Evolutionary conservation across 2,113 vertebrate genomes (phyloP).

Genomic region (Microtus ochrogaster): DNA sequence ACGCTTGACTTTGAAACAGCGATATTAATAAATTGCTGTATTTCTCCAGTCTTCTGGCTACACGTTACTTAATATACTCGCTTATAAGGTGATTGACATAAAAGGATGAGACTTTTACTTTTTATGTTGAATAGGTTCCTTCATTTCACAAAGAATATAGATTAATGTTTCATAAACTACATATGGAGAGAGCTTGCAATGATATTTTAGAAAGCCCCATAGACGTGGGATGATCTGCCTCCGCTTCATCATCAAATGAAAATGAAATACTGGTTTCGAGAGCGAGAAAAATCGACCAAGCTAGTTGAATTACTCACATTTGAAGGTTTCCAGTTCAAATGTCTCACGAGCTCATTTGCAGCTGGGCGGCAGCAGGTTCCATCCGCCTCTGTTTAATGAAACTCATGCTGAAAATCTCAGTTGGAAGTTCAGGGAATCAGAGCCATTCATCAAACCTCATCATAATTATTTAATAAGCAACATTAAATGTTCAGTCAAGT

Average conservation of each 20-base stretch:
- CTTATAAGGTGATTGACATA: slow-evolving; percentile 42
- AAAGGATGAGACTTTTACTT: slow-evolving; percentile 61
- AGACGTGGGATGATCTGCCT: slow-evolving; percentile 71
- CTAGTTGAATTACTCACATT: slow-evolving; percentile 85
- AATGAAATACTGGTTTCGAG: slow-evolving; percentile 83
- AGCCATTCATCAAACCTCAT: slow-evolving; percentile 83
- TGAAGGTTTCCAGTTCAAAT: slow-evolving; percentile 82
- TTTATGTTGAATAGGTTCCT: slow-evolving; percentile 63
- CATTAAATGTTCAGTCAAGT: slow-evolving; percentile 86
- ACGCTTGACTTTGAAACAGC: neutral
- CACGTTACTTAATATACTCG: slow-evolving; percentile 2
- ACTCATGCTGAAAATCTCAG: slow-evolving; percentile 87
- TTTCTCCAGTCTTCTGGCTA: neutral
- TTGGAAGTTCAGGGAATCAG: slow-evolving; percentile 86
- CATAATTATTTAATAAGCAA: slow-evolving; percentile 90
- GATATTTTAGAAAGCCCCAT: slow-evolving; percentile 68
- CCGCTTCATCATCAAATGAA: slow-evolving; percentile 76
- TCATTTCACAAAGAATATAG: slow-evolving; percentile 72
- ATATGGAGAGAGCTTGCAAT: slow-evolving; percentile 68
- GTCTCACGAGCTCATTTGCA: slow-evolving; percentile 84
- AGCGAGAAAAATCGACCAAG: slow-evolving; percentile 77
- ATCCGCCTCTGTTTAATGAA: slow-evolving; percentile 85
- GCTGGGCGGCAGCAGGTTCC: slow-evolving; percentile 80
- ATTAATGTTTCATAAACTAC: slow-evolving; percentile 81
- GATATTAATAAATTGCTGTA: neutral